Percentiles rank a stretch among this genome's conserved stretches.
Evolutionary conservation across 2,888 invertebrate genomes (phyloP).

Genomic region (Epirrhoe alternata): DNA sequence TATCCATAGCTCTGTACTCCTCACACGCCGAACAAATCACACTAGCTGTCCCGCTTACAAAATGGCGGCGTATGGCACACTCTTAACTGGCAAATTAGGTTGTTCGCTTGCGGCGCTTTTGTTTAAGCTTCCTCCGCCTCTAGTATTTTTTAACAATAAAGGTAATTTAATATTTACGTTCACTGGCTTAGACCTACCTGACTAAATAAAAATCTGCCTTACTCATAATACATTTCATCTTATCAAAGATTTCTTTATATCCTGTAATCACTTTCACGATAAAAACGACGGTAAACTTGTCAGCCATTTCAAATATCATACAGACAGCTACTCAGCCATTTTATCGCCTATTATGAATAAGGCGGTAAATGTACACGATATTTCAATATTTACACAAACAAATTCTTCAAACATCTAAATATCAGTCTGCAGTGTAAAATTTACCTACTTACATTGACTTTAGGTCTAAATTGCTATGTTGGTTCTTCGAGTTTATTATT

Average conservation of each 20-base stretch:
- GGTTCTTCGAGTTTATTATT: constrained; percentile 70
- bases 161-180: too few relatives aligned
- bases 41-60: too few relatives aligned
- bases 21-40: too few relatives aligned
- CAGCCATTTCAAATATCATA: background rate
- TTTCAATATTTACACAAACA: constrained; percentile 57
- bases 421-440: constrained; percentile 82
- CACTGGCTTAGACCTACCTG: background rate
- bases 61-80: too few relatives aligned
- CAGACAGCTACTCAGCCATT: background rate
- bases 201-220: background rate
- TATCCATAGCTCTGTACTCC: too few relatives aligned
- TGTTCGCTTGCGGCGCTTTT: too few relatives aligned
- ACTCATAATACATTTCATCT: background rate
- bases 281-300: background rate
- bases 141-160: too few relatives aligned
- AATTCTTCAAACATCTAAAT: constrained; percentile 70
- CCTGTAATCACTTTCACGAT: background rate
- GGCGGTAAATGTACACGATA: constrained; percentile 36
- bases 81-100: too few relatives aligned
- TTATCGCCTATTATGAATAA: background rate
- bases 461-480: constrained; percentile 71
- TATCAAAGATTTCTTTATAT: background rate
- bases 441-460: constrained; percentile 67
- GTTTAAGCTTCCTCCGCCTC: too few relatives aligned